phyloP scores from a whole-genome alignment of 2,113 vertebrate species.

The Mesoclemmys tuberculata region DNA sequence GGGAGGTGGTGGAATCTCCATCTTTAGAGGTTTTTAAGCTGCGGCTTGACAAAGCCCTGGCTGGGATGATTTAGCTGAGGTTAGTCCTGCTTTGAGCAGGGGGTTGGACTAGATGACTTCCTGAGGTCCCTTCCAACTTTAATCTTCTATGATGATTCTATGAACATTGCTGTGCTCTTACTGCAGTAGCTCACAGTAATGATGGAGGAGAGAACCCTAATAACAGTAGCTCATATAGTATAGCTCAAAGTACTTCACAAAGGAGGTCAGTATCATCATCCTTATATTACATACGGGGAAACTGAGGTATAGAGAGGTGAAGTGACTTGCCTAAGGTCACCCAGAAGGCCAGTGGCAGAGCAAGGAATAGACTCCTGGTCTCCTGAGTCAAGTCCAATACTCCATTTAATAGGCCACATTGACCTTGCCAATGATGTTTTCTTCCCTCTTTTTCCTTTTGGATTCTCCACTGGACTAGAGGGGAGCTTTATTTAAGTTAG shows the following conservation, averaged over 20 bases:
- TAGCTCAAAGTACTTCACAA: neutral
- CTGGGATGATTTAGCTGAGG: no score
- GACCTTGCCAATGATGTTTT: neutral
- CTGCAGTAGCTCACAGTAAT: neutral
- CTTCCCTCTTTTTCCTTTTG: conserved; percentile 27
- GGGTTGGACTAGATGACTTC: no score
- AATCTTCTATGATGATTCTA: neutral
- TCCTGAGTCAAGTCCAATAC: neutral
- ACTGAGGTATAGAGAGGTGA: neutral
- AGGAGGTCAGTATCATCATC: neutral
- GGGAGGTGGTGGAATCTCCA: no score
- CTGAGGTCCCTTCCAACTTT: no score
- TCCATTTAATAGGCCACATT: neutral
- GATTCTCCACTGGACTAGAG: conserved; percentile 51
- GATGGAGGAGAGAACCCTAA: conserved; percentile 50
- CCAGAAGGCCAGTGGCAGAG: neutral
- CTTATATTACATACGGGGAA: neutral
- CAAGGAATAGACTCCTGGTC: neutral
- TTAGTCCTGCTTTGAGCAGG: no score
- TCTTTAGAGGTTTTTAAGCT: no score
- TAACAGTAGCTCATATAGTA: neutral
- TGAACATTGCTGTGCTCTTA: conserved; percentile 30
- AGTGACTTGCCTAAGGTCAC: neutral
- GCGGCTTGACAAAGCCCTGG: no score
- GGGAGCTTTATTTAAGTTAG: neutral